Conservation (phyloP, 1,140 invertebrate genomes). For the Phymastichus coffea region DNA sequence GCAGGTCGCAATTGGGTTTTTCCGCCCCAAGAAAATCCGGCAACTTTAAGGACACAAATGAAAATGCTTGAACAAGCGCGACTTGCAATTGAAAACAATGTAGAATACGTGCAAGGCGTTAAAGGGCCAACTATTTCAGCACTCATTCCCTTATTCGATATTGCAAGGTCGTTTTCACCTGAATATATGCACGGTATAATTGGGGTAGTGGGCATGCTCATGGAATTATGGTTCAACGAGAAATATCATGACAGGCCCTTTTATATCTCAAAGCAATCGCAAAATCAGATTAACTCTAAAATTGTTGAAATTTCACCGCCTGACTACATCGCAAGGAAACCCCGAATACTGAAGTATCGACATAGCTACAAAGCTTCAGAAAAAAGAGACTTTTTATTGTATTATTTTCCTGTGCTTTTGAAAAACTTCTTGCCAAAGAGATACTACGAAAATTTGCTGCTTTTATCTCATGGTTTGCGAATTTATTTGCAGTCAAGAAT, state of each 20-base stretch:
- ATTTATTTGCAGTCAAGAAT: conserved; percentile 23
- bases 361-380: conserved; percentile 24
- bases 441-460: conserved; percentile 25
- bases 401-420: conserved; percentile 20
- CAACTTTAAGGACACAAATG: background rate
- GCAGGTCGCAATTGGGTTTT: conserved; percentile 5
- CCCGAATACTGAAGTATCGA: conserved; percentile 3
- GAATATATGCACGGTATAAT: conserved; percentile 24
- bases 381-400: conserved; percentile 11
- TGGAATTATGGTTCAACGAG: conserved; percentile 8
- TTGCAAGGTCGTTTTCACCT: conserved; percentile 6
- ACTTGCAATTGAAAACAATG: background rate
- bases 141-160: conserved; percentile 3
- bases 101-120: conserved; percentile 7
- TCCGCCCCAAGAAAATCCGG: background rate
- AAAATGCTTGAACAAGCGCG: background rate
- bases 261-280: conserved; percentile 17
- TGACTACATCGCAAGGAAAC: conserved; percentile 10
- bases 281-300: background rate
- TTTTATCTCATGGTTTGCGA: conserved; percentile 2
- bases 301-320: conserved; percentile 14
- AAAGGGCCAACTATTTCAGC: conserved; percentile 3
- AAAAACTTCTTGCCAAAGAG: conserved; percentile 1
- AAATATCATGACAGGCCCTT: conserved; percentile 8
- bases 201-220: conserved; percentile 13